These are phyloP conservation scores for Lasioglossum leucozonium DNA, from an alignment of 2,888 invertebrate species.

Conservation along the genomic window DNA sequence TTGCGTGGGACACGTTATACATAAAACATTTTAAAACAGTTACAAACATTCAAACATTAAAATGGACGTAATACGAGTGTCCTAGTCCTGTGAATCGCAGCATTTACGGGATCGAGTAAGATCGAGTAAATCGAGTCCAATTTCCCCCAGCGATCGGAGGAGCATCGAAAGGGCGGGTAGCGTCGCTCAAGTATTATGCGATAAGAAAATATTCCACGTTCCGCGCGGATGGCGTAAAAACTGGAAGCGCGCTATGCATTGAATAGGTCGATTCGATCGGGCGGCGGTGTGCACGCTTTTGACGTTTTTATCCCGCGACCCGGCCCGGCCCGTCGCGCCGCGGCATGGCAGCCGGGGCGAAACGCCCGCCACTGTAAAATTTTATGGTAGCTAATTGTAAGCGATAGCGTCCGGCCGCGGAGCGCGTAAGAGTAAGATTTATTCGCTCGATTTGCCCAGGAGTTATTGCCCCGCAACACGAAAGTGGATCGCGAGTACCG, in stretches of 20 bases:
- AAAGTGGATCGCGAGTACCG: constrained; percentile 58
- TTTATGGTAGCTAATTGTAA: constrained; percentile 67
- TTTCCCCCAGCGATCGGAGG: background rate
- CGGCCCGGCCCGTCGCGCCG: too few relatives aligned
- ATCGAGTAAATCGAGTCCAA: background rate
- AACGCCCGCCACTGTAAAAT: constrained; percentile 48
- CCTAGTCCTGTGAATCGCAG: too few relatives aligned
- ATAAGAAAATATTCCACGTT: constrained; percentile 4
- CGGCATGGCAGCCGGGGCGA: constrained; percentile 5
- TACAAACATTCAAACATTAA: too few relatives aligned
- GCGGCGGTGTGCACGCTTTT: constrained; percentile 15
- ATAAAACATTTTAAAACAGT: too few relatives aligned
- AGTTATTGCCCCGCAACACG: constrained; percentile 69
- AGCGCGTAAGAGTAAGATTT: constrained; percentile 62
- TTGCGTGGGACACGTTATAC: too few relatives aligned
- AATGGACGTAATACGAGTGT: too few relatives aligned
- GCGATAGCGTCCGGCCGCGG: constrained; percentile 65
- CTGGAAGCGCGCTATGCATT: constrained; percentile 4
- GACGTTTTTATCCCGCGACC: constrained; percentile 50
- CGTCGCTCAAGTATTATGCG: background rate
- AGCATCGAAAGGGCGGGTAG: background rate
- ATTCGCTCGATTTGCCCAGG: constrained; percentile 60
- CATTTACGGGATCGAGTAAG: background rate
- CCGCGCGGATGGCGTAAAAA: background rate
- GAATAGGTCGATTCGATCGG: constrained; percentile 13